Conservation (phyloP, 2,113 vertebrate genomes). For the Anhinga rufa region DNA sequence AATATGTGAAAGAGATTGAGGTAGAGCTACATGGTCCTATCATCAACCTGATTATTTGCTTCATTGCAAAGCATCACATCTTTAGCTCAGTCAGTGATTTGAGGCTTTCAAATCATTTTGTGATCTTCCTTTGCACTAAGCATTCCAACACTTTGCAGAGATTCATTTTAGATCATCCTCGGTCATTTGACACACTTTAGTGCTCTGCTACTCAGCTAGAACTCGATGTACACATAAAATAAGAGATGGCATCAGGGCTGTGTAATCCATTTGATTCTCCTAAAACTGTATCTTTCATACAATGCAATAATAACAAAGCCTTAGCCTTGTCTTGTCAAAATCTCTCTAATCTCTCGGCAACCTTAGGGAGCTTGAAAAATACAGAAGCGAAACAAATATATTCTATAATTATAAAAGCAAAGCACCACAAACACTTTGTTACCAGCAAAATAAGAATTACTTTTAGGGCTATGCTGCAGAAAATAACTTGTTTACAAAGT, state of each 20-base stretch:
- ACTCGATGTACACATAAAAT: constrained; percentile 20
- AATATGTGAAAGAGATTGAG: background rate
- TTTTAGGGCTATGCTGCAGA: background rate
- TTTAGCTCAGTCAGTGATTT: constrained; percentile 38
- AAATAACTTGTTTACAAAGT: constrained; percentile 30
- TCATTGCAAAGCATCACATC: constrained; percentile 29
- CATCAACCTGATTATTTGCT: constrained; percentile 45
- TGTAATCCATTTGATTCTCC: constrained; percentile 31
- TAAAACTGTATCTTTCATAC: background rate
- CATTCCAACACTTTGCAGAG: background rate
- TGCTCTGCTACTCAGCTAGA: constrained; percentile 12
- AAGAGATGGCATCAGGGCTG: constrained; percentile 37
- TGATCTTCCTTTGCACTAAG: constrained; percentile 24
- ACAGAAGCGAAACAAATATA: background rate
- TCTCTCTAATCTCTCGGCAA: constrained; percentile 20
- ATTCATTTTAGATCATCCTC: constrained; percentile 36
- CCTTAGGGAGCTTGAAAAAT: background rate
- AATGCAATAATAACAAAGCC: background rate
- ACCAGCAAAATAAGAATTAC: background rate
- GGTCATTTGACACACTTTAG: constrained; percentile 45
- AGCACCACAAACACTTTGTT: background rate
- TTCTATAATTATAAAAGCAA: background rate
- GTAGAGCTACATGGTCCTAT: background rate
- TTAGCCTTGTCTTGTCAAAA: constrained; percentile 17
- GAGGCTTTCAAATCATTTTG: constrained; percentile 36